Evolutionary conservation across 2,888 invertebrate genomes (phyloP).

Genomic region (Cheilosia variabilis): DNA sequence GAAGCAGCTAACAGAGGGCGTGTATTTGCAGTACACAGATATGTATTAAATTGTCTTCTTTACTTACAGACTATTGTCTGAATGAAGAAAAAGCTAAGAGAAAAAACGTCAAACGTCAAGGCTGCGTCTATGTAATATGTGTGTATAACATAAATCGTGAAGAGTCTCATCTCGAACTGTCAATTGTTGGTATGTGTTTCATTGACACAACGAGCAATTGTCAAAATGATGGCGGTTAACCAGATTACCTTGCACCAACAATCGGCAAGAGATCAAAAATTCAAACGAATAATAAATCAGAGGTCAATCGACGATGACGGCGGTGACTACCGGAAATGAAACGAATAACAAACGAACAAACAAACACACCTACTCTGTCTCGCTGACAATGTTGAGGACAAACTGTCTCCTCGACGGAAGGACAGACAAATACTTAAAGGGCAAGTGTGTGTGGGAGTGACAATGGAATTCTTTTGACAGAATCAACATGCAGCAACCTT

Average conservation of each 20-base stretch:
- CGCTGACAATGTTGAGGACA: conserved; percentile 57
- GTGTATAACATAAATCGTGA: neutral
- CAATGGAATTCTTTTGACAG: conserved; percentile 50
- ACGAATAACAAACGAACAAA: conserved; percentile 37
- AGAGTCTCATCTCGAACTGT: conserved; percentile 30
- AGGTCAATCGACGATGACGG: conserved; percentile 35
- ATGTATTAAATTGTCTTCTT: neutral
- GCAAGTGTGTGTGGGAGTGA: conserved; percentile 50
- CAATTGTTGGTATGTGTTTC: conserved; percentile 26
- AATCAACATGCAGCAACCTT: conserved; percentile 42
- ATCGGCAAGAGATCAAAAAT: conserved; percentile 54
- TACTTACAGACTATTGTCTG: conserved; percentile 26
- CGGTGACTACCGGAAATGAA: conserved; percentile 56
- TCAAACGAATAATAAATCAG: conserved; percentile 57
- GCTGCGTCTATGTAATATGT: conserved; percentile 23
- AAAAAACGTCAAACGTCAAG: conserved; percentile 56
- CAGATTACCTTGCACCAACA: conserved; percentile 60
- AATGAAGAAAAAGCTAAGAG: conserved; percentile 17
- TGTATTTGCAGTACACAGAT: conserved; percentile 6
- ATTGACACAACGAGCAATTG: conserved; percentile 29
- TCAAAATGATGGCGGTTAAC: conserved; percentile 36
- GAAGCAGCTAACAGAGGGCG: conserved; percentile 35
- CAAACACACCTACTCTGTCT: conserved; percentile 50
- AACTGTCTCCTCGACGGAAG: conserved; percentile 28
- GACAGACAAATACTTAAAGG: conserved; percentile 20